Conservation (phyloP, 2,888 invertebrate species). For the Lampropteryx suffumata region DNA sequence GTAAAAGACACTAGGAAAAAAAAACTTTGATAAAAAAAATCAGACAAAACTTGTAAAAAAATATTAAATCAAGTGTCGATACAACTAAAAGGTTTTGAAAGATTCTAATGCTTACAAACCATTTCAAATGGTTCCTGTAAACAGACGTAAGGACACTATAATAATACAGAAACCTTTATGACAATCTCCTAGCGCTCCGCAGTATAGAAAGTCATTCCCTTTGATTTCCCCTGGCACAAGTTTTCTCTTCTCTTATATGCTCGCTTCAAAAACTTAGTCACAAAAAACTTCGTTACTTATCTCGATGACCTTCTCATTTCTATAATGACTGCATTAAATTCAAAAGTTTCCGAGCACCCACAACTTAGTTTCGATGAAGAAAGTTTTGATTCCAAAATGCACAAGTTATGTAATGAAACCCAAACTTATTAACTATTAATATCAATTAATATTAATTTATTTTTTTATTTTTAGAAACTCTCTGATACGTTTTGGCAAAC, state of each 20-base stretch:
- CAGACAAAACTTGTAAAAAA: no score
- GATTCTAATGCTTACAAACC: neutral
- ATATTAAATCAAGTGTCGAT: no score
- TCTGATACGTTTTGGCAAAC: neutral
- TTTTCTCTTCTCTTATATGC: conserved; percentile 35
- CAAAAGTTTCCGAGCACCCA: conserved; percentile 23
- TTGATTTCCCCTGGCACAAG: conserved; percentile 47
- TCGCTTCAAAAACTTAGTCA: conserved; percentile 34
- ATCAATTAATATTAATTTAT: neutral
- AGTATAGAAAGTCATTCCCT: conserved; percentile 20
- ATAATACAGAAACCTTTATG: conserved; percentile 9
- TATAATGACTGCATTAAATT: conserved; percentile 30
- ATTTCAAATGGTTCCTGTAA: neutral
- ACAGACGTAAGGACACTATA: neutral
- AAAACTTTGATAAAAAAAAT: no score
- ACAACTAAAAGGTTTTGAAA: neutral
- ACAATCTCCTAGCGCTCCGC: conserved; percentile 20
- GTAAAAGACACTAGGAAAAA: no score
- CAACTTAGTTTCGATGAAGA: conserved; percentile 25
- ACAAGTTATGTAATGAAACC: conserved; percentile 24
- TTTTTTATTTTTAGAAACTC: neutral
- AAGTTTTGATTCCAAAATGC: conserved; percentile 31
- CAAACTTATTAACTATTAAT: neutral
- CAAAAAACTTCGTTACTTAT: conserved; percentile 39
- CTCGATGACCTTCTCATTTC: conserved; percentile 33